Evolutionary conservation across 64 coral and sea anemone genomes (phyloP), one percentile per base, ranked within the genome.

Genomic region (Platygyra sinensis): DNA sequence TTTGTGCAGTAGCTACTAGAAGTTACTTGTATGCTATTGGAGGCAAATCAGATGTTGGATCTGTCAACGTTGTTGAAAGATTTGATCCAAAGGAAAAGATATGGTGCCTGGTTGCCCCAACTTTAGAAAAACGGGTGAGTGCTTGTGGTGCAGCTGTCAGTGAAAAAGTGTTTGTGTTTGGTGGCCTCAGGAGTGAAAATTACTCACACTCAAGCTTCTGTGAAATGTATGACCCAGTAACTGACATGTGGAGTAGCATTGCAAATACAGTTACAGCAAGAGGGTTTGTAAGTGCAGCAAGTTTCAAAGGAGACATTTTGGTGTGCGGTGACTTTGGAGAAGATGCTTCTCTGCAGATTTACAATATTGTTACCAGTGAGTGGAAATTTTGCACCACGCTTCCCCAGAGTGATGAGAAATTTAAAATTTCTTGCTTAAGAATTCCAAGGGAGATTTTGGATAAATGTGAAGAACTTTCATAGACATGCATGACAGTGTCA

Each of bases 11-110:
- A 14, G 88, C 89, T 61, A 73, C 80, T 63, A 65, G 29, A 7
- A 74, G 73, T 19, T 75, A 87, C 83, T 49, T 94, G 29, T 94
- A 74, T 74, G 93, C 89, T 18, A 87, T 94, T 51, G 93, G 93
- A 46, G 93, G 93, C 16, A n/a, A 75, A 20, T 29, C 80, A 87
- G 12, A 52, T 57, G 15, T 67, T 28, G 42, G 72, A 17, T 67
- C 73, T 46, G 67, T 87, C 24, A 60, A 76, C 42, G 72, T 80
- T 19, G 93, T 69, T 0, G 93, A 94, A 51, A 91, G 74, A 61
- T 94, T 91, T 17, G 69, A 94, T 25, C 75, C 88, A 13, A 80
- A 32, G 22, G 39, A 49, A 17, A 54, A 87, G 17, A 30, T 50
- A 24, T 94, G 93, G 93, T 81, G 72, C 10, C 52, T 30, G 54